These are phyloP conservation scores for Rhynchophorus ferrugineus DNA, from an alignment of 1,140 invertebrate genomes.

Conservation along the genomic window DNA sequence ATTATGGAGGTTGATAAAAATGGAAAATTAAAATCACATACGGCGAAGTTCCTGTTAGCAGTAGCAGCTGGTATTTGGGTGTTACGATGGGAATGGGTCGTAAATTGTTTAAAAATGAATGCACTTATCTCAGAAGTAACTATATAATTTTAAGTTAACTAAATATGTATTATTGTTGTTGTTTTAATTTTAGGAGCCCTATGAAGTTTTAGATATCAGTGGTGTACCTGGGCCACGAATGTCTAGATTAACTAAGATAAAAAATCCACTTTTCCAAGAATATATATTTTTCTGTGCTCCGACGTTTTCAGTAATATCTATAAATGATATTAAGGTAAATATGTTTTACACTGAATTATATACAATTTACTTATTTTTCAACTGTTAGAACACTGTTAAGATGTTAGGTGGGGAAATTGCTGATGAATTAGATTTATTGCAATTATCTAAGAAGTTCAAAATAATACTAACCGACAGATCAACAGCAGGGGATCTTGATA, in stretches of 20 bases:
- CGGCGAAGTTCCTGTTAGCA: constrained; percentile 36
- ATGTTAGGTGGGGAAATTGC: constrained; percentile 29
- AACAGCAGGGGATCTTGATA: constrained; percentile 29
- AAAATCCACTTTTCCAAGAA: constrained; percentile 31
- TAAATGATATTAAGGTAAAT: constrained; percentile 32
- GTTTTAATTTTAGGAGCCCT: constrained; percentile 29
- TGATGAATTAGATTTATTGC: constrained; percentile 14
- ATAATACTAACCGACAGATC: constrained; percentile 34
- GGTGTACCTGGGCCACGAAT: constrained; percentile 32
- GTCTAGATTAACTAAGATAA: constrained; percentile 25
- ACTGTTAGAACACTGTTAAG: constrained; percentile 29
- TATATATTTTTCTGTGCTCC: constrained; percentile 31
- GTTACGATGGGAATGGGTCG: constrained; percentile 33
- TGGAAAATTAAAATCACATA: constrained; percentile 33
- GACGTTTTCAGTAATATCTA: constrained; percentile 28
- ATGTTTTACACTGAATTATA: background rate
- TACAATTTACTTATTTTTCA: constrained; percentile 6
- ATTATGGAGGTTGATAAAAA: constrained; percentile 31
- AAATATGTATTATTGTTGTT: background rate
- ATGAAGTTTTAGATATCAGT: constrained; percentile 33
- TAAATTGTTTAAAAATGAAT: constrained; percentile 33
- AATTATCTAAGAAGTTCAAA: constrained; percentile 23
- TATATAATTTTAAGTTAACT: background rate
- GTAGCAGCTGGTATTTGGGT: constrained; percentile 39
- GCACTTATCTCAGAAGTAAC: constrained; percentile 34